These are phyloP conservation scores for Gavia stellata DNA, from an alignment of 2,113 vertebrate species.

Conservation along the genomic window DNA sequence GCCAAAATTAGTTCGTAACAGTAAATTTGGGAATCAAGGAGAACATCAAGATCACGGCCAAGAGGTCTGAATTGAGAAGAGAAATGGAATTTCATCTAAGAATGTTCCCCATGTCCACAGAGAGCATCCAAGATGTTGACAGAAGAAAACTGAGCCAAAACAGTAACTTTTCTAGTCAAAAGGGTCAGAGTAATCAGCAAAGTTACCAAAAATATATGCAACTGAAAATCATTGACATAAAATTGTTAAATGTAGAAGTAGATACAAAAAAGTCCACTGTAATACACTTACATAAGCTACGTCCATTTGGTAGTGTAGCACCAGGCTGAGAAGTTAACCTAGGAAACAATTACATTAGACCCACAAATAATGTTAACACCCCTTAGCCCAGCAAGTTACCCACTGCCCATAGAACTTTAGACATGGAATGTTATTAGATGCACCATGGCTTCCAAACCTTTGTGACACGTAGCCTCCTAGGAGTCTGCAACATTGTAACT, in stretches of 20 bases:
- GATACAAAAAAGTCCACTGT: background rate
- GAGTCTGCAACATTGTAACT: background rate
- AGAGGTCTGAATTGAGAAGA: conserved; percentile 48
- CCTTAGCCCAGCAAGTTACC: background rate
- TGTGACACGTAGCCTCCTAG: background rate
- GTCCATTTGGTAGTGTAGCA: conserved; percentile 90
- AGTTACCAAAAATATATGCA: background rate
- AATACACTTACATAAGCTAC: conserved; percentile 84
- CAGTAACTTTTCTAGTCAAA: background rate
- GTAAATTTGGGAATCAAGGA: conserved; percentile 30
- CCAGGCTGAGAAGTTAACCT: conserved; percentile 91
- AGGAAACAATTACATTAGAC: conserved; percentile 59
- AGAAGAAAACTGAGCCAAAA: background rate
- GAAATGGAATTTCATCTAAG: conserved; percentile 17
- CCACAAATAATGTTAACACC: background rate
- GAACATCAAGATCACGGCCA: background rate
- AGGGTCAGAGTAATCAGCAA: background rate
- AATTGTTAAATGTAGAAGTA: background rate
- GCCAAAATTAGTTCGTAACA: background rate
- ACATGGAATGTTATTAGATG: background rate
- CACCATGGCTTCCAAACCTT: background rate
- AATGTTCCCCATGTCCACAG: background rate
- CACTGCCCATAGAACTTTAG: background rate
- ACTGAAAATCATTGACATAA: background rate
- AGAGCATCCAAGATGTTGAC: background rate